A percentile compares a stretch with the other conserved stretches of the same genome.
Conservation (phyloP, 1,140 invertebrate species). For the Trialeurodes vaporariorum region DNA sequence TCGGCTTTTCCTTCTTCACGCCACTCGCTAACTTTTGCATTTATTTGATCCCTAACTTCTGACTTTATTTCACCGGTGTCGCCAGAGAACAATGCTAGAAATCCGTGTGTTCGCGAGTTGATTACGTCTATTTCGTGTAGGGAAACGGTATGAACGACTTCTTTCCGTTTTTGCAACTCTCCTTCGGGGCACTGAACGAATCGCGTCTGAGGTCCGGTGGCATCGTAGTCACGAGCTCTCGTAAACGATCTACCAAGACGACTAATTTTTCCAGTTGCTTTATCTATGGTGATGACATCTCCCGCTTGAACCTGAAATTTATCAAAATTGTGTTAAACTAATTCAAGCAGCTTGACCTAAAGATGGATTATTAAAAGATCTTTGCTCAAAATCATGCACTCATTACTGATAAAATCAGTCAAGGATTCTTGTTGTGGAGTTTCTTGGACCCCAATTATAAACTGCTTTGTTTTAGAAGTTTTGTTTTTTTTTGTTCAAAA, state of each 20-base stretch:
- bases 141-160: conserved; percentile 93
- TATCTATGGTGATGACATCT: conserved; percentile 96
- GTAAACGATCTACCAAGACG: conserved; percentile 91
- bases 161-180: conserved; percentile 96
- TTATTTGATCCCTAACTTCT: conserved; percentile 97
- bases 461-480: too few relatives aligned
- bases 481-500: too few relatives aligned
- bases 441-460: too few relatives aligned
- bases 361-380: too few relatives aligned
- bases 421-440: too few relatives aligned
- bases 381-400: too few relatives aligned
- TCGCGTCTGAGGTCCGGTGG: conserved; percentile 81
- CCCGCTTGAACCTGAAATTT: conserved; percentile 75
- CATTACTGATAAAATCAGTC: too few relatives aligned
- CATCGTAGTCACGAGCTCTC: conserved; percentile 93
- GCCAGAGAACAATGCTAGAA: conserved; percentile 91
- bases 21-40: conserved; percentile 97
- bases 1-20: conserved; percentile 97
- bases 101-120: conserved; percentile 93
- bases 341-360: too few relatives aligned
- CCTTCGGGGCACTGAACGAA: conserved; percentile 98
- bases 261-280: conserved; percentile 94
- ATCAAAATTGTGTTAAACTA: too few relatives aligned
- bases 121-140: conserved; percentile 99
- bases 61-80: conserved; percentile 98